Percentiles rank a stretch among this genome's conserved stretches.
These are phyloP conservation scores for Galbula dea DNA, from an alignment of 2,113 vertebrate genomes.

Conservation along the genomic window DNA sequence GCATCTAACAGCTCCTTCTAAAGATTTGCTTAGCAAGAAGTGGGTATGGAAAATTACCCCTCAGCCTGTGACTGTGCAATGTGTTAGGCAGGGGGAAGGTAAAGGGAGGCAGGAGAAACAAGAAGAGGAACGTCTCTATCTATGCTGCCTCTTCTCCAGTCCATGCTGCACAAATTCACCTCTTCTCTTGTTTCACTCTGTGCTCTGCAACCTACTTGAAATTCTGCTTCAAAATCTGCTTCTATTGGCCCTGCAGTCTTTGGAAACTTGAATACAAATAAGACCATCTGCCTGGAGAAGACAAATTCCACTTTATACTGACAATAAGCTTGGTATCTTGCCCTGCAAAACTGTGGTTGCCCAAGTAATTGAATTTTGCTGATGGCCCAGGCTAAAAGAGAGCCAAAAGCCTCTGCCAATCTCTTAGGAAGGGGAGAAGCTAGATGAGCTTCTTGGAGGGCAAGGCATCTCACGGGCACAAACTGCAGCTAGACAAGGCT, in stretches of 20 bases:
- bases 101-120: neutral
- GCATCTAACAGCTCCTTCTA: neutral
- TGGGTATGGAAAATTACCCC: fast-evolving
- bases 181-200: fast-evolving
- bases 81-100: neutral
- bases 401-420: fast-evolving
- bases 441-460: fast-evolving
- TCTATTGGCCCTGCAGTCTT: neutral
- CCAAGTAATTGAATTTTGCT: neutral
- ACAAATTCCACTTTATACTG: neutral
- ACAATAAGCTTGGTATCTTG: neutral
- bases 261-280: neutral
- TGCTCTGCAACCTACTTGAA: neutral
- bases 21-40: fast-evolving
- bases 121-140: neutral
- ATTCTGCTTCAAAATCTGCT: neutral
- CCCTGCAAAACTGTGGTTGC: fast-evolving
- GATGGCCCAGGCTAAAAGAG: neutral
- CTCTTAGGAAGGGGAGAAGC: neutral
- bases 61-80: fast-evolving
- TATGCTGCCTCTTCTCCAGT: fast-evolving
- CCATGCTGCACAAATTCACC: fast-evolving
- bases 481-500: too few relatives aligned
- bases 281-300: neutral
- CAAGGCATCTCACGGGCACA: fast-evolving